phyloP scores from a whole-genome alignment of 2,888 invertebrate genomes.

The Yponomeuta malinellus region DNA sequence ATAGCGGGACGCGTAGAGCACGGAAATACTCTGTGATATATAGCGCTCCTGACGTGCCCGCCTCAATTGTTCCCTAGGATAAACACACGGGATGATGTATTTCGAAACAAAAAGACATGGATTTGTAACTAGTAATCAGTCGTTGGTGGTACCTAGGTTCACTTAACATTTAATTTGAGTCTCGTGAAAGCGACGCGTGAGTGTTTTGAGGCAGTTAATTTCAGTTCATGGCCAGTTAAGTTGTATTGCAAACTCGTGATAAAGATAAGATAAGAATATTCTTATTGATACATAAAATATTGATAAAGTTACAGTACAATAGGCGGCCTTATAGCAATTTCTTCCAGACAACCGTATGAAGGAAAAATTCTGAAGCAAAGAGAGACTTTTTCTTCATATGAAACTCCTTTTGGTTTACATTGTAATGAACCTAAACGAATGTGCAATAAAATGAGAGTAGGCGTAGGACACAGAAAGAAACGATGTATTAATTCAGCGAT shows the following conservation, averaged over 20 bases:
- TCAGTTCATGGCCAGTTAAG: not conserved
- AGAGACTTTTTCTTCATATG: too few relatives aligned
- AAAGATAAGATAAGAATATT: too few relatives aligned
- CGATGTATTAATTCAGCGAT: too few relatives aligned
- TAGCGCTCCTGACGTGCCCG: conserved; percentile 46
- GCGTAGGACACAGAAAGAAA: too few relatives aligned
- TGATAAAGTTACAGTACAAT: too few relatives aligned
- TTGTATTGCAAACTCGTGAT: conserved; percentile 27
- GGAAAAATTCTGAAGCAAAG: too few relatives aligned
- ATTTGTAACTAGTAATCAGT: not conserved
- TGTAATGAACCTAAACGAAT: too few relatives aligned
- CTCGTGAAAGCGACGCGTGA: conserved; percentile 26
- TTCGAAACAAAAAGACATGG: not conserved
- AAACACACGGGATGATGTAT: conserved; percentile 44
- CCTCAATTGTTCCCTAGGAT: conserved; percentile 54
- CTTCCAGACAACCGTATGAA: too few relatives aligned
- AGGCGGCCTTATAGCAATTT: too few relatives aligned
- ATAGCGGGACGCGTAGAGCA: conserved; percentile 51
- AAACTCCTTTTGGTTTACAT: too few relatives aligned
- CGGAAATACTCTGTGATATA: conserved; percentile 71
- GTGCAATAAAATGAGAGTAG: too few relatives aligned
- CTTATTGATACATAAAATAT: too few relatives aligned
- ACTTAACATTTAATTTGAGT: conserved; percentile 23
- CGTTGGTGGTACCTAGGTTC: not conserved
- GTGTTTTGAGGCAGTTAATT: not conserved